phyloP scores from a whole-genome alignment of 2,797 vertebrate species.

The Cercopithecus petaurista region DNA sequence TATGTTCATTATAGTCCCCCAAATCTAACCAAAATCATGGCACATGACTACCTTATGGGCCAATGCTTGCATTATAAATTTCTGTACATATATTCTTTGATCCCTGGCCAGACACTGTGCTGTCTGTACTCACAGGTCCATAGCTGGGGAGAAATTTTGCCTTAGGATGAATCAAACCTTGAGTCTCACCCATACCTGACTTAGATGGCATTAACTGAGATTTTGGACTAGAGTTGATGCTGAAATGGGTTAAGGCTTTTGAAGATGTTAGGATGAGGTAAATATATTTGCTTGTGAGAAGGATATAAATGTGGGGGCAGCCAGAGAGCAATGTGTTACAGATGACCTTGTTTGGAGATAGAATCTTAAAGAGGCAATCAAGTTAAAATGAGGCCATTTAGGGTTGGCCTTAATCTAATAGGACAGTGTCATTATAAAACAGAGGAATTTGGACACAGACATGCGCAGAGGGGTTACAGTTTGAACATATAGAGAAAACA shows the following conservation, averaged over 20 bases:
- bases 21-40: not conserved
- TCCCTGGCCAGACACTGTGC: not conserved
- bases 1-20: not conserved
- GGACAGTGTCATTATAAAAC: not conserved
- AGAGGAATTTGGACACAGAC: not conserved
- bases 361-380: not conserved
- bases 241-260: not conserved
- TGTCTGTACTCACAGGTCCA: not conserved
- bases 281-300: not conserved
- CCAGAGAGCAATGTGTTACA: not conserved
- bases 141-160: not conserved
- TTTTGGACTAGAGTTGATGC: not conserved
- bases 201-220: not conserved
- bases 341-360: not conserved
- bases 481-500: not conserved
- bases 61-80: not conserved
- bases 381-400: not conserved
- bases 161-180: not conserved
- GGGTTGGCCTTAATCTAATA: not conserved
- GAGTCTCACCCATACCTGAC: not conserved
- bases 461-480: not conserved
- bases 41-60: not conserved
- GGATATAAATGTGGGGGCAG: not conserved
- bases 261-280: not conserved
- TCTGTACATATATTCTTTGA: not conserved